Base-by-base conservation (phyloP, 1,140 invertebrate genomes). In the Drusus annulatus region DNA sequence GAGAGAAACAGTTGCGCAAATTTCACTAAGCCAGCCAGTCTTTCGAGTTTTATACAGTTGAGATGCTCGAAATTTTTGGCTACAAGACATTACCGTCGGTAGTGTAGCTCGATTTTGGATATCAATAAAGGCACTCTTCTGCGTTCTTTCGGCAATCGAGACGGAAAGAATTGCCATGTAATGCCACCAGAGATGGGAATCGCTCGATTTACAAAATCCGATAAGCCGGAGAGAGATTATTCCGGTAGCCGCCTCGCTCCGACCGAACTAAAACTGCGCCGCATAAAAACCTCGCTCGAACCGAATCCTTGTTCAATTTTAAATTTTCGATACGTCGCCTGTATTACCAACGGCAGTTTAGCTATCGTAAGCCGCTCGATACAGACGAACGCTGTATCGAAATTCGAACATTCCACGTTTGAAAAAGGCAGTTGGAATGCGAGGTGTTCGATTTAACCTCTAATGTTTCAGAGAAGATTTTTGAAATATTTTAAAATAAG, bases 131-230 rank as follows among this genome's bases (percentile, higher is more conserved):
- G 13, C 54, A 10, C 54, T 21, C 54, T 21, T 45, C 36, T 19
- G 10, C 54, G 54, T 17, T 56, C 13, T n/a, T 19, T 19, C n/a
- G 23, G 23, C 23, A 63, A 13, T 23, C 23, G 23, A 23, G 23
- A 28, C 28, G 31, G 25, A 65, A 65, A 65, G 62, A 65, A 65
- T 25, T 19, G 62, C 31, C 28, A 3, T 65, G 62, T 31, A 65
- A 65, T 65, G 62, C 15, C 13, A 65, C 45, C 62, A 65, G 16
- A 17, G 3, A 65, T 28, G 45, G 5, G 62, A 45, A 65, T 31
- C 62, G 62, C 31, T 45, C 28, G 25, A 63, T 63, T 28, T 65
- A 10, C 62, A 28, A 65, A 31, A 65, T 65, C 62, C 62, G 62
- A 65, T 65, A 65, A 65, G 62, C 62, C 31, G 13, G 31, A 65